Evolutionary conservation across 1,140 invertebrate genomes (phyloP), one percentile per base, ranked within the genome.

Genomic region (Lucilia cuprina): DNA sequence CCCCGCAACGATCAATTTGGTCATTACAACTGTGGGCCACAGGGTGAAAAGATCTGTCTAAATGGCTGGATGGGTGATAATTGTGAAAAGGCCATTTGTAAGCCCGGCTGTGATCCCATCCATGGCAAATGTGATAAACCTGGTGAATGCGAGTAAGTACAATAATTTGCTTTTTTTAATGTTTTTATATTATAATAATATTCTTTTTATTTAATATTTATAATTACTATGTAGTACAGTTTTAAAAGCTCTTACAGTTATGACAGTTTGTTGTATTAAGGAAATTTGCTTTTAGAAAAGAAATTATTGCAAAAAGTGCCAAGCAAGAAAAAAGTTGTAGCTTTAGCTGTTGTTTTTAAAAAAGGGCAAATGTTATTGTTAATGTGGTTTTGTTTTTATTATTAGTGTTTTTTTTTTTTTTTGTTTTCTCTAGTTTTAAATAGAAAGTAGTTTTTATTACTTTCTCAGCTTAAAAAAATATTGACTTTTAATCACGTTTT

Each of bases 1-100:
- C 95, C 97, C 78, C 93, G 97, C 77, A 95, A 99, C 92, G 98
- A 99, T 92, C 95, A 95, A 89, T 98, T 98, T 91, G 98, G 98
- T 25, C 98, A 99, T 93, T 98, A 98, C 92, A 95, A 94, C 82
- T 99, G 98, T 93, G 95, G 96, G 86, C 92, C 94, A 82, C 94
- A 95, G 90, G 98, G 98, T 84, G 95, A 98, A 91, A 98, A 98
- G 92, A 94, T 95, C 75, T 99, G 98, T 92, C 94, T 98, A 86
- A 94, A 95, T 84, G 98, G 98, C 86, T 99, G 98, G 98, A 96
- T 95, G 90, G 97, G 98, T 83, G 93, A 95, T 87, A 98, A 98
- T 91, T 99, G 98, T 92, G 96, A 97, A 91, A 95, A 94, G 92
- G 97, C 97, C 82, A 95, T 97, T 5, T 98, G 97, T 91, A 97